A percentile compares a stretch with the other conserved stretches of the same genome.
phyloP scores from a whole-genome alignment of 2,888 invertebrate genomes.

The Tipula vernalis region DNA sequence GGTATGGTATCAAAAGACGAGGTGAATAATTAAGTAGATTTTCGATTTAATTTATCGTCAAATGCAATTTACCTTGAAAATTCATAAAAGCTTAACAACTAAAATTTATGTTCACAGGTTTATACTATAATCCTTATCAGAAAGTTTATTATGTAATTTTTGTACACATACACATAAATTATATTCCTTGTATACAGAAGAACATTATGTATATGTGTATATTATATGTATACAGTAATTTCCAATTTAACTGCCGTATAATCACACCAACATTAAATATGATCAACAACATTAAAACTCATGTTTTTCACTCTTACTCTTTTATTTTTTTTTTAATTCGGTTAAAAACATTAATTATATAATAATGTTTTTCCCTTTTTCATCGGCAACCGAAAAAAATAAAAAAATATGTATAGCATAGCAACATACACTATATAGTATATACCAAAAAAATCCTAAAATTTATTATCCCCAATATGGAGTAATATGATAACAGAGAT shows the following conservation, averaged over 20 bases:
- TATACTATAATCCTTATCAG: neutral
- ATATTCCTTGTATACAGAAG: neutral
- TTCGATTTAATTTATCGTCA: neutral
- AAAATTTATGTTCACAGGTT: neutral
- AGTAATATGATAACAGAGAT: conserved; percentile 15
- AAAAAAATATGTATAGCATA: neutral
- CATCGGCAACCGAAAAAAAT: neutral
- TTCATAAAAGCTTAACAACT: neutral
- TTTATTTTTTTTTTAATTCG: neutral
- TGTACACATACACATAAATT: neutral
- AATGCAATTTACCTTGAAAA: neutral
- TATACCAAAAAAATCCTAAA: conserved; percentile 7
- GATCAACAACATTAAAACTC: neutral
- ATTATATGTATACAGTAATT: neutral
- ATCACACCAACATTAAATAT: neutral
- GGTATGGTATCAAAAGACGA: neutral
- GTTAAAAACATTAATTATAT: conserved; percentile 4
- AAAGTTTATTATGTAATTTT: neutral
- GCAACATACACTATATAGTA: neutral
- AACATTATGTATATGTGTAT: neutral
- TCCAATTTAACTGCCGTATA: neutral
- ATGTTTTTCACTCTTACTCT: conserved; percentile 4
- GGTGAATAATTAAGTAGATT: neutral
- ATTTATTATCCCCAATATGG: conserved; percentile 13
- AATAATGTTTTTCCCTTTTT: neutral